A percentile compares a stretch with the other conserved stretches of the same genome.
phyloP scores from a whole-genome alignment of 1,140 invertebrate genomes.

The Centruroides vittatus region DNA sequence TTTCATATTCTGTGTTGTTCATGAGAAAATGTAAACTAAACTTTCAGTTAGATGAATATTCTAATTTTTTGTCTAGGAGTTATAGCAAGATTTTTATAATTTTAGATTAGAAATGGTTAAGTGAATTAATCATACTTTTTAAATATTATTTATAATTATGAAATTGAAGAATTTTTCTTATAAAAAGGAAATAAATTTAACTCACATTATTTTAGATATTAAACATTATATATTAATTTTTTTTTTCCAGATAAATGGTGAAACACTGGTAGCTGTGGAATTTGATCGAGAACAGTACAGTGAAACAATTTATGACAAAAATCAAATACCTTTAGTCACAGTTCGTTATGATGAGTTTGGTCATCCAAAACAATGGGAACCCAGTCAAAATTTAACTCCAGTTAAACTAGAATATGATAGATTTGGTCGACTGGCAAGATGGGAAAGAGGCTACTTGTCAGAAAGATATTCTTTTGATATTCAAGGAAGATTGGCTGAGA shows the following conservation, averaged over 20 bases:
- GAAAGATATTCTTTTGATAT: slow-evolving; percentile 76
- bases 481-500: slow-evolving; percentile 66
- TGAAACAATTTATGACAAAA: slow-evolving; percentile 75
- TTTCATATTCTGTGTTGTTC: no score
- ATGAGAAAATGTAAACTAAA: no score
- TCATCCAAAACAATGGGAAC: slow-evolving; percentile 43
- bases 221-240: no score
- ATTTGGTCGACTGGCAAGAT: slow-evolving; percentile 77
- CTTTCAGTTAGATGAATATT: no score
- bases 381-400: slow-evolving; percentile 27
- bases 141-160: no score
- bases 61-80: no score
- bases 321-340: slow-evolving; percentile 60
- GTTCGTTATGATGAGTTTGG: slow-evolving; percentile 76
- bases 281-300: slow-evolving; percentile 75
- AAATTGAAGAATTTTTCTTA: no score
- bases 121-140: no score
- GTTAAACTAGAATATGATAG: slow-evolving; percentile 33
- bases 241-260: slow-evolving; percentile 43
- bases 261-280: slow-evolving; percentile 60
- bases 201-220: no score
- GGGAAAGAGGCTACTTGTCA: slow-evolving; percentile 74
- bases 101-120: no score
- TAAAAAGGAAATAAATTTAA: no score
- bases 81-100: no score